phyloP scores from a whole-genome alignment of 2,113 vertebrate species.

The Caranx ignobilis region DNA sequence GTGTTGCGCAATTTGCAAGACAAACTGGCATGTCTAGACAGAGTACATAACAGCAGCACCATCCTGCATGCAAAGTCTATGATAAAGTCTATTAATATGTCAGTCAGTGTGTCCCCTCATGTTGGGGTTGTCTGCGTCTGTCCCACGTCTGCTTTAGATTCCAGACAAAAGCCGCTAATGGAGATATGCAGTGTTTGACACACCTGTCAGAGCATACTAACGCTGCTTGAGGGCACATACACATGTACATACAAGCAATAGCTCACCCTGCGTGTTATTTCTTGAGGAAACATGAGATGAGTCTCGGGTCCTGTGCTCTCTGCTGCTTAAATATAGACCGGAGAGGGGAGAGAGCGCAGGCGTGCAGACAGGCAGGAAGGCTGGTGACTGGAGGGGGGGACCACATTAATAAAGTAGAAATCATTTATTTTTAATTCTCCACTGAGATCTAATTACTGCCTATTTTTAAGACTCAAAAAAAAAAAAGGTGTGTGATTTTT shows the following conservation, averaged over 20 bases:
- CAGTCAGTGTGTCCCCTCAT: slow-evolving; percentile 24
- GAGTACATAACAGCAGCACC: slow-evolving; percentile 28
- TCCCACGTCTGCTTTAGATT: slow-evolving; percentile 39
- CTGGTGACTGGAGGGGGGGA: slow-evolving; percentile 71
- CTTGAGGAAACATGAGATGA: slow-evolving; percentile 69
- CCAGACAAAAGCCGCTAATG: slow-evolving; percentile 41
- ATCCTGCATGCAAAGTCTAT: slow-evolving; percentile 47
- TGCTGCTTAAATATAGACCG: slow-evolving; percentile 79
- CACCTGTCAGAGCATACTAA: slow-evolving; percentile 13
- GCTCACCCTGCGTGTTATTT: slow-evolving; percentile 52
- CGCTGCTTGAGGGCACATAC: background rate
- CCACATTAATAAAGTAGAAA: slow-evolving; percentile 88
- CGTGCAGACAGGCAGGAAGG: slow-evolving; percentile 71
- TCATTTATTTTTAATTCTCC: slow-evolving; percentile 90
- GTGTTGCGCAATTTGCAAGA: slow-evolving; percentile 38
- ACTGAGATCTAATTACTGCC: slow-evolving; percentile 87
- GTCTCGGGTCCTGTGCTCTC: slow-evolving; percentile 53
- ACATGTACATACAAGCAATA: slow-evolving; percentile 24
- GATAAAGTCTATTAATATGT: slow-evolving; percentile 54
- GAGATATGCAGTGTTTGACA: slow-evolving; percentile 32
- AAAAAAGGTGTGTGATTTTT: slow-evolving; percentile 76
- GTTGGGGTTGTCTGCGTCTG: slow-evolving; percentile 8
- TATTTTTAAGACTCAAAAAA: slow-evolving; percentile 83
- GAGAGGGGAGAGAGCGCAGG: slow-evolving; percentile 40
- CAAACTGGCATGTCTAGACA: slow-evolving; percentile 53